Evolutionary conservation across 2,113 vertebrate species (phyloP).

Genomic region (Oncorhynchus nerka): DNA sequence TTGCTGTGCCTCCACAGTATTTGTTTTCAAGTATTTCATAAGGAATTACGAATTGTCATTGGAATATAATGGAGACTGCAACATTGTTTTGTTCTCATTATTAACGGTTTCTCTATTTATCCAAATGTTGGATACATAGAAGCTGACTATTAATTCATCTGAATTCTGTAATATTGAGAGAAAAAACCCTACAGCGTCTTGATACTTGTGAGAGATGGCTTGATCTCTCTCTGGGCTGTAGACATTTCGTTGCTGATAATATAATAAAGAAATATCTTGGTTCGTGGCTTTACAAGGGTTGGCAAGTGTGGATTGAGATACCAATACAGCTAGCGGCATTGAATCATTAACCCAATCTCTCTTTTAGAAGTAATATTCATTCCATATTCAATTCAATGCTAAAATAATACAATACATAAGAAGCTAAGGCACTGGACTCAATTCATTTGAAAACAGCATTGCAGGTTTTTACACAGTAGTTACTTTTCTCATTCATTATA

Average conservation of each 20-base stretch:
- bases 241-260: constrained; percentile 14
- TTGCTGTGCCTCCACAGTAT: background rate
- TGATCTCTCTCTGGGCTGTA: constrained; percentile 28
- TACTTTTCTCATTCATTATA: too few species aligned
- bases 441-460: background rate
- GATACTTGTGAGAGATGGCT: background rate
- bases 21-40: constrained; percentile 1
- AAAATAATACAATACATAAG: constrained; percentile 31
- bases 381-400: constrained; percentile 37
- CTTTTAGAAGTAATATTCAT: constrained; percentile 34
- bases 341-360: constrained; percentile 1
- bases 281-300: constrained; percentile 36
- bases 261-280: constrained; percentile 2
- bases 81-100: constrained; percentile 10
- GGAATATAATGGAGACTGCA: constrained; percentile 18
- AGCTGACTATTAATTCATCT: constrained; percentile 15
- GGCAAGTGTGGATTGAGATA: constrained; percentile 9
- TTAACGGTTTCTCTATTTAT: constrained; percentile 19
- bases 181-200: background rate
- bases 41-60: constrained; percentile 10
- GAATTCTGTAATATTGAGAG: constrained; percentile 6
- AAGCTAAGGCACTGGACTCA: background rate
- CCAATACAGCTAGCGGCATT: constrained; percentile 22
- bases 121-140: constrained; percentile 8
- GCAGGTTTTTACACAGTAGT: too few species aligned